Evolutionary conservation across 1,140 invertebrate genomes (phyloP), one percentile per base, ranked within the genome.

Genomic region (Homarus americanus): DNA sequence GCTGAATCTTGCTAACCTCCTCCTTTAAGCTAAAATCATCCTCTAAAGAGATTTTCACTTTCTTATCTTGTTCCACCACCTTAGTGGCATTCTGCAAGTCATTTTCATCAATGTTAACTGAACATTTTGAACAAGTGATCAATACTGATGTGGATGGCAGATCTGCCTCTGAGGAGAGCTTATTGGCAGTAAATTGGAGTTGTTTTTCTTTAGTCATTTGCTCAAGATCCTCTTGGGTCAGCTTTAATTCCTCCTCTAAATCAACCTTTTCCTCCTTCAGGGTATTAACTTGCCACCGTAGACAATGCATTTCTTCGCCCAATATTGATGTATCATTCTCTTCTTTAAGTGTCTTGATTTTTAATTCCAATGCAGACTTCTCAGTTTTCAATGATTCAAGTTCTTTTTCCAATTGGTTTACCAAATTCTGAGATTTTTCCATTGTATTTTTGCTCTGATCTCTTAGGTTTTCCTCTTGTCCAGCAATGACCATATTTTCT

Each of bases 281-380:
- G 24, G 78, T 20, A 3, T 79, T 28, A 38, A 89, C 41, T n/a
- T 89, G 78, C 58, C 58, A 89, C 1, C 58, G 87, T 1, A 73
- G 41, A 73, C 86, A 38, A 28, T 88, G 78, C 24, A 63, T n/a
- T 36, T 88, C 86, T 28, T 89, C 78, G 9, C 53, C 78, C 36
- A 53, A 41, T 34, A 89, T 34, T 1, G 2, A 79, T 32, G 5
- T 82, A 44, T 38, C 12, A 53, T 24, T 82, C n/a, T 82, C n/a
- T 38, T 82, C 78, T 3, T 72, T 12, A 28, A 87, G 73, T 12
- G 9, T 40, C 20, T 75, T n/a, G 7, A 75, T 73, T 41, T 72
- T 20, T 10, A 40, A 34, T 40, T 87, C 32, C 41, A 87, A 40
- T 53, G 10, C 34, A 12, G 12, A 12, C 32, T 79, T 87, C 32